These are phyloP conservation scores for Lottia scabra DNA, from an alignment of 2,888 invertebrate species.

Conservation along the genomic window DNA sequence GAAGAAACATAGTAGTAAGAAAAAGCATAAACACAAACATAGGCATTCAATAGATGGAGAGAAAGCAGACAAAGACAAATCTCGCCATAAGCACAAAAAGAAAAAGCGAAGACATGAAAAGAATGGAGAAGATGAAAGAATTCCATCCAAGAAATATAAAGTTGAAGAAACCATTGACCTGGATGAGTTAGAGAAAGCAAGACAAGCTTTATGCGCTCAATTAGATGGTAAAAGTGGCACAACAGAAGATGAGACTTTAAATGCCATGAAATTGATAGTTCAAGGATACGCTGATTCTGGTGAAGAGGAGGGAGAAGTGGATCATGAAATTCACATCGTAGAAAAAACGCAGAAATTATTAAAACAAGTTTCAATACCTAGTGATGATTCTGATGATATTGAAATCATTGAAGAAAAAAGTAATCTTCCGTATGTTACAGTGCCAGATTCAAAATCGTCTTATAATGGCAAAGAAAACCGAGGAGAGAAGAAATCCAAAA, in stretches of 20 bases:
- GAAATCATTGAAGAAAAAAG: slow-evolving; percentile 21
- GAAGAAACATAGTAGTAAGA: slow-evolving; percentile 59
- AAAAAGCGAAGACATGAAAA: slow-evolving; percentile 50
- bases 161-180: slow-evolving; percentile 3
- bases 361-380: not conserved
- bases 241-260: slow-evolving; percentile 29
- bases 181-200: slow-evolving; percentile 15
- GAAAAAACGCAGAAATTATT: not conserved
- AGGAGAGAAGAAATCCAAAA: slow-evolving; percentile 4
- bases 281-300: slow-evolving; percentile 63
- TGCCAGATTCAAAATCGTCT: not conserved
- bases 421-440: slow-evolving; percentile 4
- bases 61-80: slow-evolving; percentile 39
- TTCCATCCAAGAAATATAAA: slow-evolving; percentile 10
- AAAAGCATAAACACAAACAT: slow-evolving; percentile 76
- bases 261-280: slow-evolving; percentile 58
- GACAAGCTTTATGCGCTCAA: slow-evolving; percentile 13
- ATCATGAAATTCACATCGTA: slow-evolving; percentile 42
- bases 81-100: slow-evolving; percentile 55
- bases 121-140: not conserved
- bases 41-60: slow-evolving; percentile 67
- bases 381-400: slow-evolving; percentile 19
- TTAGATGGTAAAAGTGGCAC: slow-evolving; percentile 21
- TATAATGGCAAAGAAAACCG: not conserved
- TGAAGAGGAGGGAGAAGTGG: slow-evolving; percentile 66